Conservation (phyloP, 2,888 invertebrate species). For the Diplazon laetatorius region DNA sequence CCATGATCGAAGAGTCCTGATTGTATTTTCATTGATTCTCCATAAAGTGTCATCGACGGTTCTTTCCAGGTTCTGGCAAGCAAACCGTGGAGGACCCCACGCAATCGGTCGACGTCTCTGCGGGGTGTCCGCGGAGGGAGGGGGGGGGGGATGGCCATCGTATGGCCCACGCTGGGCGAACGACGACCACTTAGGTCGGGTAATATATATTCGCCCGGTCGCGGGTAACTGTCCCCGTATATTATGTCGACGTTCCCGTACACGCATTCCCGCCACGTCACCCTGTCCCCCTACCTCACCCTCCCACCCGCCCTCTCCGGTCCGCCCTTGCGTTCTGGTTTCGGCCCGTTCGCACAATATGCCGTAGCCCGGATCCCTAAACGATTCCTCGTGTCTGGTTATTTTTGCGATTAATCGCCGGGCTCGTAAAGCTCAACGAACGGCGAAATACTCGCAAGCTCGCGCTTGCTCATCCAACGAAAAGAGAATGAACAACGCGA, state of each 20-base stretch:
- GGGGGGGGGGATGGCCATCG: too few relatives aligned
- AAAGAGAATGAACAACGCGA: constrained; percentile 27
- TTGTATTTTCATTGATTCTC: too few relatives aligned
- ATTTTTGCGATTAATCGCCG: constrained; percentile 79
- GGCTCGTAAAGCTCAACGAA: constrained; percentile 59
- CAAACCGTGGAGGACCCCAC: too few relatives aligned
- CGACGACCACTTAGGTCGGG: constrained; percentile 75
- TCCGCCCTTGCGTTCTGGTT: constrained; percentile 66
- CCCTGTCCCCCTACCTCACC: constrained; percentile 57
- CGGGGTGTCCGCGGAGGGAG: constrained; percentile 56
- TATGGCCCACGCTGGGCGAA: constrained; percentile 55
- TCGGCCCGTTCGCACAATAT: constrained; percentile 69
- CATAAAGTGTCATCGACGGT: too few relatives aligned
- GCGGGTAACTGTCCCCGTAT: constrained; percentile 79
- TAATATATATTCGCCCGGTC: constrained; percentile 77
- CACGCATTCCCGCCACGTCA: constrained; percentile 64
- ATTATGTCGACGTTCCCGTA: constrained; percentile 76
- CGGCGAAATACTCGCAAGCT: constrained; percentile 48
- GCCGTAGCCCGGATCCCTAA: constrained; percentile 72
- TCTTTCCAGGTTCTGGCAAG: too few relatives aligned
- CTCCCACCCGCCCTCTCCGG: too few relatives aligned
- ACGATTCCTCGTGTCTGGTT: constrained; percentile 80
- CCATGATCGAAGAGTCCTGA: too few relatives aligned
- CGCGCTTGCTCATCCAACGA: constrained; percentile 14
- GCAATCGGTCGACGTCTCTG: constrained; percentile 38